Evolutionary conservation across 1,140 invertebrate genomes (phyloP), one percentile per base, ranked within the genome.

Genomic region (Coelopa frigida): DNA sequence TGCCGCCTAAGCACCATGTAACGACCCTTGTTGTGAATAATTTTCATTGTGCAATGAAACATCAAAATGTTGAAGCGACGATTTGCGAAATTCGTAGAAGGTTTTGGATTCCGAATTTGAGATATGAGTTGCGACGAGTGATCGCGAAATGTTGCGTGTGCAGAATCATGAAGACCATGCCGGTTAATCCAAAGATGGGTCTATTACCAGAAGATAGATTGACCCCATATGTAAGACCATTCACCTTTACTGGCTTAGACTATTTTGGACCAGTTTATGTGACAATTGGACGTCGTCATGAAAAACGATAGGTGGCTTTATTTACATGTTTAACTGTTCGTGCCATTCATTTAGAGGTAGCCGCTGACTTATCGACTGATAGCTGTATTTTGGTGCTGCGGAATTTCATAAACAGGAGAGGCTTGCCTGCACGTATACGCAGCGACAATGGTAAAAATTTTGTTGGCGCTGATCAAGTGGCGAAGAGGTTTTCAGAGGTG

Each of bases 381-480:
- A 41, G 38, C 4, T 50, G 39, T 22, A 35, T 52, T 11, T 17
- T 52, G 8, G 35, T 32, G 3, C 23, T 53, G n/a, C 21, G 39
- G 23, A 53, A 43, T 26, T 50, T 32, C 18, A 24, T 41, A 4
- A 47, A 47, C 18, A 27, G 27, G 4, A 17, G 38, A 2, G 44
- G 44, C 10, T 32, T 52, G 26, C 50, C 50, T 22, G 27, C 42
- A 6, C 27, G 35, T 2, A 48, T 46, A 3, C 14, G 36, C 18
- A 37, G 21, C 6, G 46, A 48, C 42, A 48, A 44, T 12, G 46
- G 41, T 10, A 52, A 26, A 4, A 52, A 52, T 22, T 46, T 50
- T n/a, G 21, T 50, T 4, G 44, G 37, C 24, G 37, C 37, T 11
- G 31, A n/a, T n/a, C n/a, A n/a, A n/a, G n/a, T n/a, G n/a, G n/a